These are phyloP conservation scores for Ennomos fuscantarius DNA, from an alignment of 2,888 invertebrate species.

Conservation along the genomic window DNA sequence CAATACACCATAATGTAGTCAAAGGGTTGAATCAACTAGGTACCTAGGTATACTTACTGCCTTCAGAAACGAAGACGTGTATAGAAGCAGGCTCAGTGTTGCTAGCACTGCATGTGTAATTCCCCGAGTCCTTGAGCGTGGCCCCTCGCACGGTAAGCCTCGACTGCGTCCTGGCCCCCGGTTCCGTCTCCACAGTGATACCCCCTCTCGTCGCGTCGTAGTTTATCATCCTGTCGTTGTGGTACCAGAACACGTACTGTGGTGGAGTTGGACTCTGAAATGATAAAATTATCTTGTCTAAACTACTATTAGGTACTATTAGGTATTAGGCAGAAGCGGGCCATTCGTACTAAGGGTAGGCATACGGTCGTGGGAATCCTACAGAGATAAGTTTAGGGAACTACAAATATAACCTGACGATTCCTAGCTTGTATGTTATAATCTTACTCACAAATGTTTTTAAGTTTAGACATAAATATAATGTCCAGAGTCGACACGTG, in stretches of 20 bases:
- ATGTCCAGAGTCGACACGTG: too few relatives aligned
- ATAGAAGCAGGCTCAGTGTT: slow-evolving; percentile 96
- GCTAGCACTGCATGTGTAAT: slow-evolving; percentile 95
- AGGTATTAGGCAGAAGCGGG: too few relatives aligned
- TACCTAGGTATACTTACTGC: slow-evolving; percentile 87
- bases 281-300: slow-evolving; percentile 1
- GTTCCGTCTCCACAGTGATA: slow-evolving; percentile 94
- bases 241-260: slow-evolving; percentile 98
- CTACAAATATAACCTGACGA: too few relatives aligned
- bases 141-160: slow-evolving; percentile 94
- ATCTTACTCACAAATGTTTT: too few relatives aligned
- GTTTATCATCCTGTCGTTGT: slow-evolving; percentile 97
- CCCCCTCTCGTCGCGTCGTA: slow-evolving; percentile 93
- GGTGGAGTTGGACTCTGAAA: slow-evolving; percentile 96
- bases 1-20: too few relatives aligned
- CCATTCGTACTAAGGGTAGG: too few relatives aligned
- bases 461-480: too few relatives aligned
- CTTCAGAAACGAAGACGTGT: slow-evolving; percentile 96
- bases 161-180: slow-evolving; percentile 93
- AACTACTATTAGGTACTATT: too few relatives aligned
- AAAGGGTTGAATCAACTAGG: too few relatives aligned
- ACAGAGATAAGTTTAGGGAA: too few relatives aligned
- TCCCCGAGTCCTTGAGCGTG: slow-evolving; percentile 94
- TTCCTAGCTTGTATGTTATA: too few relatives aligned
- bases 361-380: too few relatives aligned